These are phyloP conservation scores for Cacatua alba DNA, from an alignment of 2,113 vertebrate species.

Conservation along the genomic window DNA sequence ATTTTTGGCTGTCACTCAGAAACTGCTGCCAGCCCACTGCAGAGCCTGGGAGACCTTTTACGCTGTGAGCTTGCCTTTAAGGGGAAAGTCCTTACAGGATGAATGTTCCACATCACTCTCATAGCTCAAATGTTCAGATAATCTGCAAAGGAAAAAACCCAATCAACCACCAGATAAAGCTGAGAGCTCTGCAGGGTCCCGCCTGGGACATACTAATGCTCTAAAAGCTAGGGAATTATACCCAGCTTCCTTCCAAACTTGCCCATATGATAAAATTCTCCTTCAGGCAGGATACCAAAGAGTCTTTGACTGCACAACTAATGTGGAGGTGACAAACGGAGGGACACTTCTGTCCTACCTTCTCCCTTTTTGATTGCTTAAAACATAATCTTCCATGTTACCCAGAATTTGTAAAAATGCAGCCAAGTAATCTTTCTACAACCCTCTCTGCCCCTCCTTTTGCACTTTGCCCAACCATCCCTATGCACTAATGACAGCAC, in stretches of 20 bases:
- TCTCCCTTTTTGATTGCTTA: background rate
- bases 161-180: background rate
- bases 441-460: background rate
- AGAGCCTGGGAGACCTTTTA: conserved; percentile 44
- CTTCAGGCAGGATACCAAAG: background rate
- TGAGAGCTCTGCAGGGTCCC: background rate
- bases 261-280: background rate
- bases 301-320: background rate
- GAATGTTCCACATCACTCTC: background rate
- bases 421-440: background rate
- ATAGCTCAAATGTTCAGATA: background rate
- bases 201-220: background rate
- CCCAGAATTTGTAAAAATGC: background rate
- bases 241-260: background rate
- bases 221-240: background rate
- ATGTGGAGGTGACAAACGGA: background rate
- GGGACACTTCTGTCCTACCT: background rate
- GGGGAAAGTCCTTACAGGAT: background rate
- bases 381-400: background rate
- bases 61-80: background rate
- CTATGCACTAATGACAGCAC: background rate
- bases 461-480: background rate
- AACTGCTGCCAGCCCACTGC: conserved; percentile 41
- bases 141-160: background rate
- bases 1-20: conserved; percentile 58